Conservation (phyloP, 2,888 invertebrate species). For the Epistrophe grossulariae region DNA sequence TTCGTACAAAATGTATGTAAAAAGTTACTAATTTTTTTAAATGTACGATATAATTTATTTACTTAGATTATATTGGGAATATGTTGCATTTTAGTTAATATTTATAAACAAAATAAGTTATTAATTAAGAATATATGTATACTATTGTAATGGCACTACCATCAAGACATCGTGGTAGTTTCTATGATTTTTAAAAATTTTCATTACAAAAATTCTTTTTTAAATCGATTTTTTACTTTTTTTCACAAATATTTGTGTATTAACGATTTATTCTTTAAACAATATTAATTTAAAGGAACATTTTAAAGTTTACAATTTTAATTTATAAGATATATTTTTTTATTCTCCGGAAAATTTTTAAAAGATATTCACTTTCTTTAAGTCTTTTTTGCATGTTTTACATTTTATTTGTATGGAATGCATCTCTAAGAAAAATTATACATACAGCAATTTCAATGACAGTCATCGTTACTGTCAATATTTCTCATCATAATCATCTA, state of each 20-base stretch:
- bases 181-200: background rate
- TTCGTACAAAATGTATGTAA: slow-evolving; percentile 24
- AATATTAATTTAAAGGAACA: slow-evolving; percentile 44
- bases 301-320: slow-evolving; percentile 3
- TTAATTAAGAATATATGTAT: background rate
- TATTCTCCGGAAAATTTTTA: slow-evolving; percentile 7
- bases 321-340: background rate
- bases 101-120: background rate
- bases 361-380: background rate
- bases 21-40: background rate
- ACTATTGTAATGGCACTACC: slow-evolving; percentile 56
- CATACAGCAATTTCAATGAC: slow-evolving; percentile 31
- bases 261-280: background rate
- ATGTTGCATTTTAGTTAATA: slow-evolving; percentile 14
- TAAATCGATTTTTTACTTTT: background rate
- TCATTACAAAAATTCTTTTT: background rate
- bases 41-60: slow-evolving; percentile 3
- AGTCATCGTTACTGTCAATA: slow-evolving; percentile 69
- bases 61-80: slow-evolving; percentile 6
- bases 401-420: slow-evolving; percentile 21
- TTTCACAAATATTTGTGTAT: background rate
- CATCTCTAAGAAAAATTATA: slow-evolving; percentile 15
- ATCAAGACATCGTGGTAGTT: slow-evolving; percentile 42
- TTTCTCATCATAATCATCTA: slow-evolving; percentile 18
- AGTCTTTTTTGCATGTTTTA: slow-evolving; percentile 47